phyloP scores from a whole-genome alignment of 2,113 vertebrate genomes.

The Charina bottae region DNA sequence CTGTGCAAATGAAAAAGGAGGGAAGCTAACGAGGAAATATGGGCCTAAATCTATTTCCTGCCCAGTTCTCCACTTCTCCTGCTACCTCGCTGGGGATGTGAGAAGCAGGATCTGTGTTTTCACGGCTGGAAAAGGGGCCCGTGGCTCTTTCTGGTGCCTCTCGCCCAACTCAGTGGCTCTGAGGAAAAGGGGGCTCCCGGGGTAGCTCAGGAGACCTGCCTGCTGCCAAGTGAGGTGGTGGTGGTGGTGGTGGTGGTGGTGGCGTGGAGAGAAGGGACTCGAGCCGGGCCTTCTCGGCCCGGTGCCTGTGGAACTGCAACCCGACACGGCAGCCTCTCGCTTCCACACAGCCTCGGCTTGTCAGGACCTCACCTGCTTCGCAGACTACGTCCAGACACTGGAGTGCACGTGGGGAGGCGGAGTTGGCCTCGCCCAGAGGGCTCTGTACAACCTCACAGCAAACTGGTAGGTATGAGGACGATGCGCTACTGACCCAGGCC shows the following conservation, averaged over 20 bases:
- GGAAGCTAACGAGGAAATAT: neutral
- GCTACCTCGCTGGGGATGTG: neutral
- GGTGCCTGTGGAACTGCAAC: neutral
- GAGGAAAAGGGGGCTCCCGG: neutral
- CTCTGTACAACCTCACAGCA: slow-evolving; percentile 57
- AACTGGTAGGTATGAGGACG: slow-evolving; percentile 68
- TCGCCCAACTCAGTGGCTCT: neutral
- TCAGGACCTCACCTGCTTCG: slow-evolving; percentile 70
- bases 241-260: too few species aligned
- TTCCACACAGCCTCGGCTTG: slow-evolving; percentile 55
- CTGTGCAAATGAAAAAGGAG: neutral
- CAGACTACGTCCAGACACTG: slow-evolving; percentile 74
- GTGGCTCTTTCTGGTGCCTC: neutral
- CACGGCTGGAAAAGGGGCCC: neutral
- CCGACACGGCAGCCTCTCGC: neutral
- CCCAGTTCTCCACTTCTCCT: neutral
- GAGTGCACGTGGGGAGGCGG: slow-evolving; percentile 65
- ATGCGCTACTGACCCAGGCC: rapidly evolving
- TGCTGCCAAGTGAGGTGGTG: neutral
- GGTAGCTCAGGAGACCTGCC: neutral
- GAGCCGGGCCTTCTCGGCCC: neutral
- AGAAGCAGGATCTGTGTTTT: neutral
- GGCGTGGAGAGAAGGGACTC: neutral
- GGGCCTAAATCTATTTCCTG: neutral
- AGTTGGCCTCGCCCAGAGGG: too few species aligned